Evolutionary conservation across 2,113 vertebrate genomes (phyloP).

Genomic region (Calyptommatus sinebrachiatus): DNA sequence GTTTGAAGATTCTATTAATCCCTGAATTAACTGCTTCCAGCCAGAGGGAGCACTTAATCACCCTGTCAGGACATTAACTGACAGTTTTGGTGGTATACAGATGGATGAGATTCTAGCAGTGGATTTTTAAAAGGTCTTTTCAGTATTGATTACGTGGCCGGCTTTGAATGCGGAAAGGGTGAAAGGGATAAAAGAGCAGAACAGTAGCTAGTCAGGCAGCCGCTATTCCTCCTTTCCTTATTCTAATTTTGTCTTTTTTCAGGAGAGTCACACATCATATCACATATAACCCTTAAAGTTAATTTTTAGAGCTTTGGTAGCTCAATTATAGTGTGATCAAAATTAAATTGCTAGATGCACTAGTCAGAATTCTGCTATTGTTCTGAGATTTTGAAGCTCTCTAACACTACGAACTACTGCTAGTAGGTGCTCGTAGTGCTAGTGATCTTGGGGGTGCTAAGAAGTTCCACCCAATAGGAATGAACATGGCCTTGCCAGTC

Average conservation of each 20-base stretch:
- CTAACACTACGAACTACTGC: no score
- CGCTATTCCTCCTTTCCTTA: neutral
- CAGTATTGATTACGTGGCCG: slow-evolving; percentile 15
- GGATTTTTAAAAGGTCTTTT: slow-evolving; percentile 5
- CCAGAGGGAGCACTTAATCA: slow-evolving; percentile 18
- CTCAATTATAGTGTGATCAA: no score
- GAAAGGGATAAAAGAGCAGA: neutral
- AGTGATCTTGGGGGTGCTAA: no score
- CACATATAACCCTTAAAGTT: neutral
- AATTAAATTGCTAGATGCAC: no score
- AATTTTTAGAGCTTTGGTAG: no score
- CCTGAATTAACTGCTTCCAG: slow-evolving; percentile 8
- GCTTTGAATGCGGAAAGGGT: slow-evolving; percentile 8
- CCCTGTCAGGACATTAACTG: neutral
- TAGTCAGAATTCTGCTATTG: no score
- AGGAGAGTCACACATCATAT: neutral
- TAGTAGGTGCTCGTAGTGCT: no score
- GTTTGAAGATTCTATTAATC: slow-evolving; percentile 2
- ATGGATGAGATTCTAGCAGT: slow-evolving; percentile 17
- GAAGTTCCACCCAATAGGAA: no score
- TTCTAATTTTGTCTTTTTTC: neutral
- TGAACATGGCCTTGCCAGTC: no score
- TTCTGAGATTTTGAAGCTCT: no score
- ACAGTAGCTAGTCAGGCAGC: neutral
- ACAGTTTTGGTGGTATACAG: neutral